Evolutionary conservation across 2,888 invertebrate species (phyloP).

Genomic region (Plebejus argus): DNA sequence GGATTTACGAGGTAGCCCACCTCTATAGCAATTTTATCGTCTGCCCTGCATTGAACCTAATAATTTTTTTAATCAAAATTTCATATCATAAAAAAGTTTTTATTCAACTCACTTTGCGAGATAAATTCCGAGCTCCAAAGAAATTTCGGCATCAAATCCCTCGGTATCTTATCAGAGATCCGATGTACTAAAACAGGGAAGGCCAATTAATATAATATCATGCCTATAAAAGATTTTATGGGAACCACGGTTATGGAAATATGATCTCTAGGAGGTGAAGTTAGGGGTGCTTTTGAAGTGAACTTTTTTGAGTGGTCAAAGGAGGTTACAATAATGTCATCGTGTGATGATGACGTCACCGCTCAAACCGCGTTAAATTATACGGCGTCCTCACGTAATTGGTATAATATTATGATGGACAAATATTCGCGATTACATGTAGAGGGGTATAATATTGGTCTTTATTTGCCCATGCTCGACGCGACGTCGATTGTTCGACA

Average conservation of each 20-base stretch:
- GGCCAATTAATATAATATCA: constrained; percentile 28
- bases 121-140: constrained; percentile 35
- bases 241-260: neutral
- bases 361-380: neutral
- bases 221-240: constrained; percentile 26
- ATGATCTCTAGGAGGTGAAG: neutral
- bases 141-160: constrained; percentile 54
- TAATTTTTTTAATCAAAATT: constrained; percentile 21
- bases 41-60: constrained; percentile 4
- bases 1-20: neutral
- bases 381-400: neutral
- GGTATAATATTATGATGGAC: neutral
- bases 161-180: constrained; percentile 35
- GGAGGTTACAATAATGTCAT: neutral
- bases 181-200: constrained; percentile 28
- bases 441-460: neutral
- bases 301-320: neutral
- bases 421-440: neutral
- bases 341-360: constrained; percentile 11
- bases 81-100: constrained; percentile 28
- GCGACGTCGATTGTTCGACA: neutral
- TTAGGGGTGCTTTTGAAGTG: neutral
- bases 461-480: neutral
- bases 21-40: neutral
- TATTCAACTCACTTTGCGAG: constrained; percentile 24